Evolutionary conservation across 2,797 vertebrate genomes (phyloP), one percentile per base, ranked within the genome.

Genomic region (Parotocinclus haroldoi): DNA sequence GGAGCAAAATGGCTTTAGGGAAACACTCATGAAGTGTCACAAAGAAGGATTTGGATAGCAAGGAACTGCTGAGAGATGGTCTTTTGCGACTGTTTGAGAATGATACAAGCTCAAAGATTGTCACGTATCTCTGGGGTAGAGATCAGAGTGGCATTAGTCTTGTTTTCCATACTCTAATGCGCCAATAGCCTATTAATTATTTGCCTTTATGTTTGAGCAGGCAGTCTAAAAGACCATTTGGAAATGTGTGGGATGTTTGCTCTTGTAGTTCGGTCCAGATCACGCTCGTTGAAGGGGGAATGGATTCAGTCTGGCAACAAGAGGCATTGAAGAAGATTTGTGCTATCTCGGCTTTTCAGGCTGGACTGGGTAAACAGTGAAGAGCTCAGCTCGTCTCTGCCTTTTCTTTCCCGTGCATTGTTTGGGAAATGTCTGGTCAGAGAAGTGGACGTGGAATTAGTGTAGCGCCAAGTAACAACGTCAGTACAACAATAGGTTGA

Each of bases 21-120:
- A 46, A 38, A 48, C 17, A 59, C 55, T 44, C 50, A 62, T 12
- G 2, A 52, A 51, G 44, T 53, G 79, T 53, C 69, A 50, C 53
- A 68, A 78, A 79, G 77, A 63, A 57, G 76, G 81, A 86, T 86
- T 82, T 82, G 69, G 62, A 72, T 67, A 44, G 13, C 66, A 57
- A 37, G 37, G 10, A 72, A 63, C 73, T 66, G 78, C 74, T 74
- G 67, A 81, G 57, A 42, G 49, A 65, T 13, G 14, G 18, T 13
- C 6, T 48, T 71, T 71, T 76, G 64, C 78, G 69, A 80, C 79
- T 84, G 78, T 75, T 66, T 10, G 42, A 8, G 51, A 83, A 71
- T 45, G 68, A 79, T 73, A 77, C 40, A 78, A 65, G 79, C 81
- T 11, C n/a, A 2, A 1, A 39, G 59, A 73, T 62, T 53, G 59